Base-by-base conservation (phyloP, 1,140 invertebrate genomes). In the Rhagoletis zephyria region DNA sequence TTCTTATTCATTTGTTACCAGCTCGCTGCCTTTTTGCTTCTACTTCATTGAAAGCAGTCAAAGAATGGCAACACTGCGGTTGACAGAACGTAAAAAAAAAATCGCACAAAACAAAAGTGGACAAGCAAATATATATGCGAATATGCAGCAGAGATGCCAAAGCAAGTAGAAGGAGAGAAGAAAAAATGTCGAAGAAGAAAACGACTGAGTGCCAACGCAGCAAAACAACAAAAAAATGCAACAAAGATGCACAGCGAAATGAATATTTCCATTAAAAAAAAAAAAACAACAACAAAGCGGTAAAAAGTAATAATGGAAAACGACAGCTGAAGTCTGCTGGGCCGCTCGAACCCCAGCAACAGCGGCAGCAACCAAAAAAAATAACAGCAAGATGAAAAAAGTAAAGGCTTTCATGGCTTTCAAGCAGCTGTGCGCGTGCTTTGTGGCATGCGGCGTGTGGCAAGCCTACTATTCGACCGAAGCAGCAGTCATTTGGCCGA, bases 381-480 rank as follows among this genome's bases (percentile, higher is more conserved):
- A 30, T 30, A 30, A 30, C 30, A 30, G 30, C 30, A n/a, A 10
- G 16, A 64, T 16, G 16, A 64, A 4, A 64, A n/a, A 4, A 16
- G 16, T 5, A n/a, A 10, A 4, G 16, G 16, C n/a, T 40, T 67
- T 67, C 64, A 67, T 67, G 1, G 64, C 64, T 30, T 6, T 10
- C 64, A 67, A 77, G 45, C 74, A 81, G 74, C 74, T 81, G 48
- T 81, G 51, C 30, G 30, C 61, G 16, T 40, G 30, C 64, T 9
- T 56, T 56, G 51, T 56, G 51, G 51, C 51, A 56, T 81, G 74
- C 56, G 74, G 74, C 74, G 56, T 81, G 74, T n/a, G 74, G 74
- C 74, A 56, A 81, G 74, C 48, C 74, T 56, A 81, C 14, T 81
- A 81, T 81, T 81, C 16, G 51, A 81, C 74, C 74, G 74, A 81